phyloP scores from a whole-genome alignment of 2,888 invertebrate species.

The Dichetophora obliterata region DNA sequence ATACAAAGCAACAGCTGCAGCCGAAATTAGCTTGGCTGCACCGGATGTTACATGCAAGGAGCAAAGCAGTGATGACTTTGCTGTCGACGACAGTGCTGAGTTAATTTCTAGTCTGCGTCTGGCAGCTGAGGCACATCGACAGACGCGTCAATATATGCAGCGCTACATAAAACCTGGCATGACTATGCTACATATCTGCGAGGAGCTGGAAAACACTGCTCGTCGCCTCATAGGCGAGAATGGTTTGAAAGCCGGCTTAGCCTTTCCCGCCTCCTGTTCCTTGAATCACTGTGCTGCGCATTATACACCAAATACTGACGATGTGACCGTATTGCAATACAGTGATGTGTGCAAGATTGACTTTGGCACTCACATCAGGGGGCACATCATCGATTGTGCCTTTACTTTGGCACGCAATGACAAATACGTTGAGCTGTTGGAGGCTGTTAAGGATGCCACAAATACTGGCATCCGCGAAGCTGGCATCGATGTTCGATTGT shows the following conservation, averaged over 20 bases:
- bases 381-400: slow-evolving; percentile 98
- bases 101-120: slow-evolving; percentile 80
- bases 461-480: slow-evolving; percentile 96
- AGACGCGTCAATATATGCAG: slow-evolving; percentile 81
- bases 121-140: slow-evolving; percentile 98
- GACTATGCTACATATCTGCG: slow-evolving; percentile 99
- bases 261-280: slow-evolving; percentile 99
- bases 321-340: slow-evolving; percentile 91
- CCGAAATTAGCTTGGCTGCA: slow-evolving; percentile 86
- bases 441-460: slow-evolving; percentile 97
- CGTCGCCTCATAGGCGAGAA: slow-evolving; percentile 94
- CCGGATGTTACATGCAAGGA: slow-evolving; percentile 93
- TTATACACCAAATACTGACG: slow-evolving; percentile 99
- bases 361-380: slow-evolving; percentile 98
- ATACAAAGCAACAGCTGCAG: slow-evolving; percentile 83
- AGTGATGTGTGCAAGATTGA: slow-evolving; percentile 99
- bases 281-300: slow-evolving; percentile 99
- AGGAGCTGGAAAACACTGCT: slow-evolving; percentile 93
- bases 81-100: slow-evolving; percentile 81
- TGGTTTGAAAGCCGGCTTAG: slow-evolving; percentile 92
- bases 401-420: slow-evolving; percentile 97
- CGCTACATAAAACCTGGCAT: slow-evolving; percentile 97
- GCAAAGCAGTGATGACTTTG: slow-evolving; percentile 90
- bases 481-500: slow-evolving; percentile 96
- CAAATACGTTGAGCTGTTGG: slow-evolving; percentile 92